Evolutionary conservation across 2,888 invertebrate genomes (phyloP).

Genomic region (Bombylius discolor): DNA sequence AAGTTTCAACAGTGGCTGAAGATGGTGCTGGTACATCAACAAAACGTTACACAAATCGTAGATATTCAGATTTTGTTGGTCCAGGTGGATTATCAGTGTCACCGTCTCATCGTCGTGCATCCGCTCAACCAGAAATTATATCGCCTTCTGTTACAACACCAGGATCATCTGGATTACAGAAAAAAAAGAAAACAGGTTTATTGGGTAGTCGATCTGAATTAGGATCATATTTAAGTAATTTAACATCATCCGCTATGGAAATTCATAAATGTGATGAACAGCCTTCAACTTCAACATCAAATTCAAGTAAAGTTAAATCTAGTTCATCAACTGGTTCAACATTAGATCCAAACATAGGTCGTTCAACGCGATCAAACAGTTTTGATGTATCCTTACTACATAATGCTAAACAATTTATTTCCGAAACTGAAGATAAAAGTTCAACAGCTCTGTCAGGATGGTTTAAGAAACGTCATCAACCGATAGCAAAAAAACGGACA

Average conservation of each 20-base stretch:
- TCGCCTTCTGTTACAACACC: conserved; percentile 24
- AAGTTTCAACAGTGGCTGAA: conserved; percentile 68
- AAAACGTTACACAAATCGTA: conserved; percentile 48
- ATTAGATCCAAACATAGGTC: conserved; percentile 32
- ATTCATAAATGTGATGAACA: conserved; percentile 53
- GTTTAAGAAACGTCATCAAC: conserved; percentile 68
- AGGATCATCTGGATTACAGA: conserved; percentile 22
- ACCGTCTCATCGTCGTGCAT: conserved; percentile 50
- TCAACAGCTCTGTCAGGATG: conserved; percentile 51
- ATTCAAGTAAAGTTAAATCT: conserved; percentile 18
- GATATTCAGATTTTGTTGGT: conserved; percentile 62
- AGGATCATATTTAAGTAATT: conserved; percentile 52
- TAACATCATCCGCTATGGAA: conserved; percentile 70
- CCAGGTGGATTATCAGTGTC: conserved; percentile 37
- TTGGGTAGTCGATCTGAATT: conserved; percentile 73
- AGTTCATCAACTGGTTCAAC: conserved; percentile 20
- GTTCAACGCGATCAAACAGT: conserved; percentile 66
- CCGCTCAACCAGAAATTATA: conserved; percentile 51
- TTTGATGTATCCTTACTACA: conserved; percentile 67
- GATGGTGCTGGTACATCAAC: conserved; percentile 39
- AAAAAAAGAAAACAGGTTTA: conserved; percentile 42
- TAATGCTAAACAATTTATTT: conserved; percentile 35
- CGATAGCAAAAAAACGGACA: conserved; percentile 51
- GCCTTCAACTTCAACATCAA: conserved; percentile 20
- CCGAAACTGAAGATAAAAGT: conserved; percentile 37